A percentile compares a stretch with the other conserved stretches of the same genome.
These are phyloP conservation scores for Lucilia cuprina DNA, from an alignment of 1,140 invertebrate species.

Conservation along the genomic window DNA sequence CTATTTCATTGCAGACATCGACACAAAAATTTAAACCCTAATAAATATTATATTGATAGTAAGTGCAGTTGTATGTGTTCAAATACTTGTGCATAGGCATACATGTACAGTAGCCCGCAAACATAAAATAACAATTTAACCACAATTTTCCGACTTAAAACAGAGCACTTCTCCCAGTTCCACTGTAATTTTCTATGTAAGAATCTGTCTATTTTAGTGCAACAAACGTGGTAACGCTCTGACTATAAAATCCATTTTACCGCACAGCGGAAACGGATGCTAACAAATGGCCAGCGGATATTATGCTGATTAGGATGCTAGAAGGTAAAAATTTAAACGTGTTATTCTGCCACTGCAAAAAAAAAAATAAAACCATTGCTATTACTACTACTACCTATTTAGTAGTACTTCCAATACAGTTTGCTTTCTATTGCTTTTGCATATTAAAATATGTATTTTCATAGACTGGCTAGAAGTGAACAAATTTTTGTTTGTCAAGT, in stretches of 20 bases:
- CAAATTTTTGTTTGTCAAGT: neutral
- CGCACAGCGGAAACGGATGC: conserved; percentile 34
- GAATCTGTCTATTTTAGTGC: neutral
- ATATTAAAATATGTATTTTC: neutral
- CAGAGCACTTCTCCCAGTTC: neutral
- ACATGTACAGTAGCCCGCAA: neutral
- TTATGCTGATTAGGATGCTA: conserved; percentile 35
- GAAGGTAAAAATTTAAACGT: conserved; percentile 31
- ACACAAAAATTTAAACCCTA: too few relatives aligned
- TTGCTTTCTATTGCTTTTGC: neutral
- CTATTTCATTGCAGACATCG: too few relatives aligned
- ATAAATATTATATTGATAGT: too few relatives aligned
- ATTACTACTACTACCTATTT: neutral
- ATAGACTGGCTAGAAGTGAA: neutral
- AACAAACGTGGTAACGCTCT: neutral
- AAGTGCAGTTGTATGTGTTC: neutral
- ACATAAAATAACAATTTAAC: too few relatives aligned
- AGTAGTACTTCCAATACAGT: neutral
- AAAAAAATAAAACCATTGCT: too few relatives aligned
- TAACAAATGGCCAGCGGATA: conserved; percentile 34
- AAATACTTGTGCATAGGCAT: neutral
- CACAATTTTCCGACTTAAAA: too few relatives aligned
- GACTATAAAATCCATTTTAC: conserved; percentile 15
- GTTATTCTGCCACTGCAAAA: neutral
- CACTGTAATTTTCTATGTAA: neutral